Percentiles rank a stretch among this genome's conserved stretches.
These are phyloP conservation scores for Paracyclopina nana DNA, from an alignment of 1,140 invertebrate species.

Conservation along the genomic window DNA sequence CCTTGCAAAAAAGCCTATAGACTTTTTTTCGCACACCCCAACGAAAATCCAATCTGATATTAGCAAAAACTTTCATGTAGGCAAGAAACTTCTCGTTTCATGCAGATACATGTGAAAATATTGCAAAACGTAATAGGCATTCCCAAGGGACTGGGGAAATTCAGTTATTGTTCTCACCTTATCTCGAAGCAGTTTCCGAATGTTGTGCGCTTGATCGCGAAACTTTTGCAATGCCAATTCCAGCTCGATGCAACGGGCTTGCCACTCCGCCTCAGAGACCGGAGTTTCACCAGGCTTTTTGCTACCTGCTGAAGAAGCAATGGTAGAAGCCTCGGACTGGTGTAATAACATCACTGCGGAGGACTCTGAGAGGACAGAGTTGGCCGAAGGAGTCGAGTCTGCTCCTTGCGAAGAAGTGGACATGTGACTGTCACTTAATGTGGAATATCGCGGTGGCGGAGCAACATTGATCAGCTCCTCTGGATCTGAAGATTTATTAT, in stretches of 20 bases:
- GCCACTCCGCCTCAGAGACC: neutral
- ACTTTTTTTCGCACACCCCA: too few relatives aligned
- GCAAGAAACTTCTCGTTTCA: too few relatives aligned
- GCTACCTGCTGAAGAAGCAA: neutral
- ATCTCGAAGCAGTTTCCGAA: constrained; percentile 11
- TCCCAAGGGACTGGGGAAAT: too few relatives aligned
- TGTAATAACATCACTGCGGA: neutral
- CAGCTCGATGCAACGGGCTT: constrained; percentile 7
- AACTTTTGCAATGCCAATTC: constrained; percentile 9
- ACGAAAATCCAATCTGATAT: too few relatives aligned
- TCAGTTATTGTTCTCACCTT: neutral
- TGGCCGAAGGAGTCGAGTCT: neutral
- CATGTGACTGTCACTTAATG: neutral
- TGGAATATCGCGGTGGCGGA: neutral
- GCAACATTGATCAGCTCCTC: too few relatives aligned
- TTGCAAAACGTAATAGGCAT: too few relatives aligned
- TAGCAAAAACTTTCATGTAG: too few relatives aligned
- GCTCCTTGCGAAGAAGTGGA: neutral
- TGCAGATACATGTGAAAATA: too few relatives aligned
- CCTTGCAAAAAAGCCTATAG: too few relatives aligned
- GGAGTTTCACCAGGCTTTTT: neutral
- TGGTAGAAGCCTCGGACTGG: neutral
- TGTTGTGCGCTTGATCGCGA: constrained; percentile 4
- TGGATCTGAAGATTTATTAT: too few relatives aligned
- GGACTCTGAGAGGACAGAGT: neutral